Evolutionary conservation across 2,113 vertebrate genomes (phyloP).

Genomic region (Polypterus bichir): DNA sequence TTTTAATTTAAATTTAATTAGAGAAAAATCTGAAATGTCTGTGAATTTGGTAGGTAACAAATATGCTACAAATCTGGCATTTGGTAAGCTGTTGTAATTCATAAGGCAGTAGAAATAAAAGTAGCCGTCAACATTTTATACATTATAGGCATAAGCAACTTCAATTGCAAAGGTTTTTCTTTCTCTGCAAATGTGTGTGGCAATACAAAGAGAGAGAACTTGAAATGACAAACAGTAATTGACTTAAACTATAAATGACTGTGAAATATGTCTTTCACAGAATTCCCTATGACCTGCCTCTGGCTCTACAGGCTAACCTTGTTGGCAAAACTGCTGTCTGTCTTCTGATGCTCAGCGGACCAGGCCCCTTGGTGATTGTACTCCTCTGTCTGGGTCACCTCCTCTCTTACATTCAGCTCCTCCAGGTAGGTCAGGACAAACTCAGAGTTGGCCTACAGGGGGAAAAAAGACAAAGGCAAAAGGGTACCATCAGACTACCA

Average conservation of each 20-base stretch:
- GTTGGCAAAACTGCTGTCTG: constrained; percentile 31
- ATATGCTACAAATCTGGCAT: no score
- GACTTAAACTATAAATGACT: background rate
- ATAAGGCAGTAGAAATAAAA: no score
- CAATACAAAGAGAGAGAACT: background rate
- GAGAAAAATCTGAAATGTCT: no score
- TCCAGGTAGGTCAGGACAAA: constrained; percentile 59
- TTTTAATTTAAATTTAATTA: no score
- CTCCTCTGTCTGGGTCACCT: constrained; percentile 41
- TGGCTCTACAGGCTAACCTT: constrained; percentile 38
- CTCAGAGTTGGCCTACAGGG: constrained; percentile 45
- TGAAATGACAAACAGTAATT: background rate
- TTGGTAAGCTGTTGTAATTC: no score
- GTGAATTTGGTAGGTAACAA: no score
- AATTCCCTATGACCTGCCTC: constrained; percentile 36
- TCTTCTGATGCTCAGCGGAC: constrained; percentile 32
- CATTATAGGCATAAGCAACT: no score
- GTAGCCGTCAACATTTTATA: no score
- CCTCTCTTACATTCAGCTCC: constrained; percentile 40
- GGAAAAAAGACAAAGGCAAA: constrained; percentile 29
- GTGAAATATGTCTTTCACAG: constrained; percentile 21
- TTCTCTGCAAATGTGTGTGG: no score
- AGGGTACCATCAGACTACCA: constrained; percentile 18
- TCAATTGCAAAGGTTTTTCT: no score
- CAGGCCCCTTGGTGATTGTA: constrained; percentile 28